Conservation (phyloP, 1,140 invertebrate genomes). For the Calosoma granatense region DNA sequence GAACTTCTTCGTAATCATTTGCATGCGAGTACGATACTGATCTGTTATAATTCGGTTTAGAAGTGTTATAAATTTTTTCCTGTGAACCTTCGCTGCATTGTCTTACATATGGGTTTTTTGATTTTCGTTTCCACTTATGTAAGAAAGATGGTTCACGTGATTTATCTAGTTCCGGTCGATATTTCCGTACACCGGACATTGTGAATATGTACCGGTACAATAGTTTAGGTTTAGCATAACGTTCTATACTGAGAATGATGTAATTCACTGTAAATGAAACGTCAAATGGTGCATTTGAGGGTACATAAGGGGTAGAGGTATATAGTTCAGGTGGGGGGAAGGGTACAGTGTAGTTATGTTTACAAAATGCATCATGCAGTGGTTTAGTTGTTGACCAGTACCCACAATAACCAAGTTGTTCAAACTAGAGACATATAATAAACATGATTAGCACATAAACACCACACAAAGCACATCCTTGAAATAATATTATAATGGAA, state of each 20-base stretch:
- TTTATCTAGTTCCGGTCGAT: background rate
- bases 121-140: slow-evolving; percentile 19
- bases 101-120: background rate
- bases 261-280: slow-evolving; percentile 22
- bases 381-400: slow-evolving; percentile 11
- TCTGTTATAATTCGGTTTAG: background rate
- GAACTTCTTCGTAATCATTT: background rate
- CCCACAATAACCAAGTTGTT: slow-evolving; percentile 22
- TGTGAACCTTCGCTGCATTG: background rate
- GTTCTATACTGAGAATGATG: slow-evolving; percentile 31
- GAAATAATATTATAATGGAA: no score
- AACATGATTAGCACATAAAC: slow-evolving; percentile 14
- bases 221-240: slow-evolving; percentile 32
- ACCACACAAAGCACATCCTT: no score
- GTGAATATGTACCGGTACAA: slow-evolving; percentile 30
- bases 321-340: background rate
- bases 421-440: slow-evolving; percentile 27
- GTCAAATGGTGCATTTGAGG: slow-evolving; percentile 15
- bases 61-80: background rate
- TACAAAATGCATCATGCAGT: slow-evolving; percentile 14
- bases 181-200: slow-evolving; percentile 31
- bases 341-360: background rate
- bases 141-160: slow-evolving; percentile 24
- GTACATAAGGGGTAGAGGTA: background rate
- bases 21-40: background rate